Evolutionary conservation across 2,113 vertebrate genomes (phyloP), one percentile per base, ranked within the genome.

Genomic region (Nycticryphes semicollaris): DNA sequence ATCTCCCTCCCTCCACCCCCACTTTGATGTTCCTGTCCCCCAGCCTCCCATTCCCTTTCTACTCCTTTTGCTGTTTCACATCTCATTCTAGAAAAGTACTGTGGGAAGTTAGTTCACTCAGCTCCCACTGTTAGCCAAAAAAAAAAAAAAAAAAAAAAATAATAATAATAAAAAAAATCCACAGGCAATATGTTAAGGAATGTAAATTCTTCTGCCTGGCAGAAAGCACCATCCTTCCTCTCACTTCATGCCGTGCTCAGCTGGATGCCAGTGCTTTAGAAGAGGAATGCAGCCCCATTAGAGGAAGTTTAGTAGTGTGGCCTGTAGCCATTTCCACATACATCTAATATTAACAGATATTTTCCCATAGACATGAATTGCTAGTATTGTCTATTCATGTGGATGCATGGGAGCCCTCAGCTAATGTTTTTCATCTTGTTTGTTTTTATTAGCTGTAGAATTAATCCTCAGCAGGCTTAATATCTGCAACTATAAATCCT

Each of bases 111-210:
- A 94, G 78, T 93, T 97, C 87, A 84, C 94, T 89, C 78, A 90
- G 53, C 67, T 94, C 87, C 94, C 77, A 84, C 93, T 96, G 83
- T 92, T 85, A 94, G 90, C 30, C 3, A 31, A 91, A 77, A 77
- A 56, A 57, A n/a, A 59, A 56, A 53, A 53, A 43, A 43, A 43
- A 43, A 43, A 43, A 43, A 43, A 43, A n/a, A n/a, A n/a, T n/a
- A n/a, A n/a, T n/a, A n/a, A n/a, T n/a, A n/a, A n/a, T n/a, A n/a
- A n/a, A 30, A 28, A 53, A 76, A 94, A 24, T 67, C 77, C 43
- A 16, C 92, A 92, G 96, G 96, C 89, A 90, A 91, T 92, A 96
- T 50, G 90, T 94, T 95, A 95, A 97, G 62, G 47, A 93, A 76
- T 76, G 79, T 33, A 88, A 93, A 91, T 91, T 84, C 35, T 43